Evolutionary conservation across 2,113 vertebrate species (phyloP).

Genomic region (Poecile atricapillus): DNA sequence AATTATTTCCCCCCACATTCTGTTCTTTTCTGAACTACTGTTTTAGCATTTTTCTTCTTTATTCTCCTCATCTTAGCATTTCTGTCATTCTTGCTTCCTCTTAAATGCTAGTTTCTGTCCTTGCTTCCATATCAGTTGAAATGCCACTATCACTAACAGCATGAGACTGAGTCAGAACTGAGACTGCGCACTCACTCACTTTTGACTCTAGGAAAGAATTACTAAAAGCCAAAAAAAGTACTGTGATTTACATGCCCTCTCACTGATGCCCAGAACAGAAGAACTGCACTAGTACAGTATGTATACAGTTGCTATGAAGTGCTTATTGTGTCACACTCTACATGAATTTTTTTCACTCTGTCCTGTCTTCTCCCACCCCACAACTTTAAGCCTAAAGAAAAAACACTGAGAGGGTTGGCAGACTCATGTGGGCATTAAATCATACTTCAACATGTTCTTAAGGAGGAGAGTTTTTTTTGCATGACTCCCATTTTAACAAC

Average conservation of each 20-base stretch:
- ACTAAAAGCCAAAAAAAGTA: background rate
- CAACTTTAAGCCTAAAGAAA: background rate
- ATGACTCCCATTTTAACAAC: background rate
- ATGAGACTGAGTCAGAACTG: constrained; percentile 23
- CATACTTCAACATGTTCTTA: background rate
- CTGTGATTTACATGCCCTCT: background rate
- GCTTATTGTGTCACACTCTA: background rate
- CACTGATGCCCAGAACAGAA: background rate
- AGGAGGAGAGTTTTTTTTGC: background rate
- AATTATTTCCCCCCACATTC: background rate
- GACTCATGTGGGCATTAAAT: background rate
- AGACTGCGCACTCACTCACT: background rate
- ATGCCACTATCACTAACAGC: constrained; percentile 18
- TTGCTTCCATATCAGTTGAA: background rate
- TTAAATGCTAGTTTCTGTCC: constrained; percentile 22
- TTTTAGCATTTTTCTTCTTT: background rate
- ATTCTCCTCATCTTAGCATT: background rate
- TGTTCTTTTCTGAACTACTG: background rate
- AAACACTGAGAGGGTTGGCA: background rate
- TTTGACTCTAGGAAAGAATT: background rate
- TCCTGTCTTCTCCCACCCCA: background rate
- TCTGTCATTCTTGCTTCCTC: constrained; percentile 10
- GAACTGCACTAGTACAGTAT: background rate
- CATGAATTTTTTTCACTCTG: background rate
- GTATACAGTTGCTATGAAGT: background rate